Evolutionary conservation across 2,888 invertebrate species (phyloP), one percentile per base, ranked within the genome.

Genomic region (Pachycephus smyrnensis): DNA sequence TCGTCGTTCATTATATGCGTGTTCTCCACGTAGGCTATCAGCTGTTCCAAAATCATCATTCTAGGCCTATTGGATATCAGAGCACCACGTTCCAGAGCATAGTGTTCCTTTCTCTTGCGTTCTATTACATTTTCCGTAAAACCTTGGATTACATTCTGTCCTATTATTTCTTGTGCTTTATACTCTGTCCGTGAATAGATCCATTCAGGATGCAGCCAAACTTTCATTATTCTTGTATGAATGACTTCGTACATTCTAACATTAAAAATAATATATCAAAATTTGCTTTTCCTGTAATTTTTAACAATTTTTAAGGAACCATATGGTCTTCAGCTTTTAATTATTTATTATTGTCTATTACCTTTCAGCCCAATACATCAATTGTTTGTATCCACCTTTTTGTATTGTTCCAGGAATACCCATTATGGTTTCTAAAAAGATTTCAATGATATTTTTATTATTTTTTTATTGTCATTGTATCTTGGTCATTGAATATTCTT

Each of bases 131-230:
- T 81, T 74, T 87, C 83, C 6, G 82, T 77, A 37, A 85, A 84
- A n/a, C 76, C 73, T 37, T 76, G 82, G 75, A 86, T 84, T n/a
- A 82, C 79, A 15, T 78, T 69, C 32, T 81, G 40, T 15, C 78
- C 86, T 23, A 76, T 73, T 37, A 79, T 80, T 35, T 83, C 82
- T 31, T 81, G 77, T n/a, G 80, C 71, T 9, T 77, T 77, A 35
- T 80, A 69, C 12, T 80, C 74, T 1, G 82, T 84, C 12, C 73
- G 33, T 3, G 71, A 78, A 69, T 82, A 86, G 15, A 86, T 33
- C 80, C 80, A 82, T 15, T 85, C 82, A 11, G 80, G 80, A 69
- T 86, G 82, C n/a, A 86, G 80, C 86, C 86, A 86, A 1, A 83
- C 77, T 74, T 86, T 86, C 76, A 83, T 79, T 82, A 85, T 84